A percentile compares a stretch with the other conserved stretches of the same genome.
Conservation (phyloP, 2,888 invertebrate species). For the Orchesellides sinensis region DNA sequence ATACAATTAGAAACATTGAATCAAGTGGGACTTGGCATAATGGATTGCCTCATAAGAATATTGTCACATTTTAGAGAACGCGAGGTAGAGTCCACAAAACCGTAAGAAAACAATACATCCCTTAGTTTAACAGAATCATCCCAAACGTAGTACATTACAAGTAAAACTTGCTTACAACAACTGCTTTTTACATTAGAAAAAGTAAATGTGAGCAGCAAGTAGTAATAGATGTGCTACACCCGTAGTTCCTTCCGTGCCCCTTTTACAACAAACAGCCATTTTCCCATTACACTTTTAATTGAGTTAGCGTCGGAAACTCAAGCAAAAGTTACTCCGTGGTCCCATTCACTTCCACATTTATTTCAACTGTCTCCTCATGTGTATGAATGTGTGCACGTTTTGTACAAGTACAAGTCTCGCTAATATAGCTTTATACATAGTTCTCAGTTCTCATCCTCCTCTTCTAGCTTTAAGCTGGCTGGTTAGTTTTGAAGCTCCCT, state of each 20-base stretch:
- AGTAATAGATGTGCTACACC: neutral
- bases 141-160: neutral
- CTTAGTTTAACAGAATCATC: neutral
- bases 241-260: neutral
- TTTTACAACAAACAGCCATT: conserved; percentile 71
- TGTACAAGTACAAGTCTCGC: no score
- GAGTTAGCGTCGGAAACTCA: conserved; percentile 74
- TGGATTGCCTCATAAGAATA: conserved; percentile 58
- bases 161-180: neutral
- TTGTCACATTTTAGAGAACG: conserved; percentile 14
- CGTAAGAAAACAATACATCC: neutral
- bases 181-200: neutral
- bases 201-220: neutral
- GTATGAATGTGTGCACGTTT: conserved; percentile 13
- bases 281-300: conserved; percentile 74
- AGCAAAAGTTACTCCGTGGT: conserved; percentile 69
- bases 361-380: conserved; percentile 58
- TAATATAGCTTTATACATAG: no score
- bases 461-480: neutral
- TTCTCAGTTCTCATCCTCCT: no score
- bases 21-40: conserved; percentile 32
- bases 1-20: conserved; percentile 48
- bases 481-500: conserved; percentile 18
- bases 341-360: conserved; percentile 58
- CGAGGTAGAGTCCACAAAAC: neutral